Base-by-base conservation (phyloP, 2,888 invertebrate species). In the Ormyrus thymus region DNA sequence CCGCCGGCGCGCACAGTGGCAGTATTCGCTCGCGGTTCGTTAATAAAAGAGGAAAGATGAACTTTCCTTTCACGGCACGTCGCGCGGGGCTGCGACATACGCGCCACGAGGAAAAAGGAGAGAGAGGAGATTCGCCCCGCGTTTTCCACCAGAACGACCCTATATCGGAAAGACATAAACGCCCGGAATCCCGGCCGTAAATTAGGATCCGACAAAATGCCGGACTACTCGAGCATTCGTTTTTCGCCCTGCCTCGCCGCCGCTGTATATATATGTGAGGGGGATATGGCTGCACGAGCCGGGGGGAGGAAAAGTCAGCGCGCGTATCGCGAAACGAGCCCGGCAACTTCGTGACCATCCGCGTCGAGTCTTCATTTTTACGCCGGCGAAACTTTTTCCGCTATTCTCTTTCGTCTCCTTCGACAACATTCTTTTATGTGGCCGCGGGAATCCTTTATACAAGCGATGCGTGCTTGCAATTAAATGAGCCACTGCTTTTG, bases 161-260 rank as follows among this genome's bases (percentile, higher is more conserved):
- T 84, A 81, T 87, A 90, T 90, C 87, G 89, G 89, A 89, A 90
- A 89, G 88, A 85, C 89, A 88, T 90, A 90, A 90, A 89, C 86
- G 87, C 83, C 84, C 84, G 86, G 84, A 89, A 89, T 90, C 90
- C 89, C 77, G 80, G 85, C 85, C 87, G 88, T 90, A 90, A 90
- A 90, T 90, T 90, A 89, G 89, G 89, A 89, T 90, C 86, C 87
- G 86, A 86, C 86, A 86, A 88, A 88, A 86, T 85, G 86, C 88
- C 81, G 88, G 86, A 86, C 86, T 86, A 64, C 81, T 69, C 68
- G 62, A 71, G 73, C 82, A 83, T 79, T 81, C 76, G 77, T 83
- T 81, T 84, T 83, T 83, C 83, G 72, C 66, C 78, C 29, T 3
- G 66, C 29, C 29, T 29, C 29, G 29, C 8, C 64, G 15, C 61